phyloP scores from a whole-genome alignment of 2,888 invertebrate genomes.

The Spisula solida region DNA sequence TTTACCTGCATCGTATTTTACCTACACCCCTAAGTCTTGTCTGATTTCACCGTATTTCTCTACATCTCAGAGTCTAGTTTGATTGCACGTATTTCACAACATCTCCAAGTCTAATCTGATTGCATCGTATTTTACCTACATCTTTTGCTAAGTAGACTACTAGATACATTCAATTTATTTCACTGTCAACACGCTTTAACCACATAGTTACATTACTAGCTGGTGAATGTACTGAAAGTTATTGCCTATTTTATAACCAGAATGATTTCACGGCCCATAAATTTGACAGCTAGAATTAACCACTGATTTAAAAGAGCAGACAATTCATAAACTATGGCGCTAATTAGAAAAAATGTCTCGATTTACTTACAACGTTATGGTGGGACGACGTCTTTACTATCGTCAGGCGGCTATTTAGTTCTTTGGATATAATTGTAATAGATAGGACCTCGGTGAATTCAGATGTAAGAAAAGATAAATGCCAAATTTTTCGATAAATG shows the following conservation, averaged over 20 bases:
- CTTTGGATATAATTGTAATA: constrained; percentile 1
- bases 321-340: constrained; percentile 16
- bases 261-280: constrained; percentile 47
- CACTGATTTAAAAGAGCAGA: constrained; percentile 15
- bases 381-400: neutral
- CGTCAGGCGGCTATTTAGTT: neutral
- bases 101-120: too few relatives aligned
- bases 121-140: too few relatives aligned
- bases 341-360: constrained; percentile 9
- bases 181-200: neutral
- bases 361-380: neutral
- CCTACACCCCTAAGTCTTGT: too few relatives aligned
- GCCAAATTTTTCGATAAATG: neutral
- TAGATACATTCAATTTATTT: neutral
- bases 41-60: neutral
- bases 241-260: constrained; percentile 24
- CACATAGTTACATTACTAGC: neutral
- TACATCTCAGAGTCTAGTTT: too few relatives aligned
- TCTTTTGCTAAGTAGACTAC: too few relatives aligned
- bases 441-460: neutral
- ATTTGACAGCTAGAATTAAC: constrained; percentile 15
- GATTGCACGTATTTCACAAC: too few relatives aligned
- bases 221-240: constrained; percentile 22
- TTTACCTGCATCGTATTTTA: too few relatives aligned
- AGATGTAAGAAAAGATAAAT: neutral